Evolutionary conservation across 2,888 invertebrate genomes (phyloP).

Genomic region (Heteropelma amictum): DNA sequence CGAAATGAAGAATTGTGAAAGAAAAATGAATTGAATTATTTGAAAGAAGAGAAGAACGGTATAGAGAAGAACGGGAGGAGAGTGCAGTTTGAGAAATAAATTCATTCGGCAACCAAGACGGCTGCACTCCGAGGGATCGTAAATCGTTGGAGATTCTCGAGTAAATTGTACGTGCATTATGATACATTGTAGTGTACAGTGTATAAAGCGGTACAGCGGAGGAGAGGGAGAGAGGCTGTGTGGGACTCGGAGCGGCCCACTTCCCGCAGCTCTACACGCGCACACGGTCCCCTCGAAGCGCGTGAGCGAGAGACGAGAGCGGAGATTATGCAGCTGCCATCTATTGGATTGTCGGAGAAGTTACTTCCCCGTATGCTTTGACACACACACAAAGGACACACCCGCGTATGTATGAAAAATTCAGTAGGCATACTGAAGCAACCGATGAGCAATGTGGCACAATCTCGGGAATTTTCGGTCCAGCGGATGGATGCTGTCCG

Average conservation of each 20-base stretch:
- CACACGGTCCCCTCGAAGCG: conserved; percentile 28
- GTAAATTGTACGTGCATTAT: conserved; percentile 13
- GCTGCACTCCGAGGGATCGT: conserved; percentile 41
- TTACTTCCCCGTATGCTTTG: conserved; percentile 57
- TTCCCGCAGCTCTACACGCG: conserved; percentile 35
- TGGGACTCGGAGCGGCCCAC: conserved; percentile 43
- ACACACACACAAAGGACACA: too few species aligned
- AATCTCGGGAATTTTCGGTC: too few species aligned
- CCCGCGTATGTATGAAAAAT: too few species aligned
- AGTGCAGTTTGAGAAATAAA: conserved; percentile 45
- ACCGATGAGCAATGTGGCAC: too few species aligned
- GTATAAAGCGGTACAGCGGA: conserved; percentile 2
- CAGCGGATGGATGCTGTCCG: too few species aligned
- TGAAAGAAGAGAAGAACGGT: conserved; percentile 15
- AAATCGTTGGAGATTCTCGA: conserved; percentile 44
- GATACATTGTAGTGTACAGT: background rate
- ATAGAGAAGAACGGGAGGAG: background rate
- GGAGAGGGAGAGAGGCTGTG: too few species aligned
- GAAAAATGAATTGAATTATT: conserved; percentile 17
- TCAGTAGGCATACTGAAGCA: too few species aligned
- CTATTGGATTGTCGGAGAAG: conserved; percentile 73
- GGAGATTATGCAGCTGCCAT: conserved; percentile 77
- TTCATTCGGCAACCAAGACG: conserved; percentile 32
- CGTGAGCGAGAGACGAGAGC: conserved; percentile 51
- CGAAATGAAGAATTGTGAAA: conserved; percentile 11